A percentile compares a stretch with the other conserved stretches of the same genome.
phyloP scores from a whole-genome alignment of 2,113 vertebrate genomes.

The Pionites leucogaster region DNA sequence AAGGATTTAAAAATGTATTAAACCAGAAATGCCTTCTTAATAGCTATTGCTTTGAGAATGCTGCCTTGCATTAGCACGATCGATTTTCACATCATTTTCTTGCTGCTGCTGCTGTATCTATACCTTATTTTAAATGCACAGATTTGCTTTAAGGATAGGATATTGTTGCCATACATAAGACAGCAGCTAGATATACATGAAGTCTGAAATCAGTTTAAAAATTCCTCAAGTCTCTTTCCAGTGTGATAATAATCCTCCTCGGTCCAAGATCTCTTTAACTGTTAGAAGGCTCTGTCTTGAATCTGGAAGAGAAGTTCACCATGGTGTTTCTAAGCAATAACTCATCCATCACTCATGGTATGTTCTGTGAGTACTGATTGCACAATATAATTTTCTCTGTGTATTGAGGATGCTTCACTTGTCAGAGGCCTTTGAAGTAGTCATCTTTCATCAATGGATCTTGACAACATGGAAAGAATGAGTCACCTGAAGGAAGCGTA shows the following conservation, averaged over 20 bases:
- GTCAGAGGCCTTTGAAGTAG: slow-evolving; percentile 65
- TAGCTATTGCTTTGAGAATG: background rate
- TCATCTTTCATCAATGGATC: slow-evolving; percentile 74
- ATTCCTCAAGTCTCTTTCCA: background rate
- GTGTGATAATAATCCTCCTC: background rate
- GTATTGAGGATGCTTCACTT: slow-evolving; percentile 37
- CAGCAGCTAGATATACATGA: slow-evolving; percentile 36
- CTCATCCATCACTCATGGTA: slow-evolving; percentile 46
- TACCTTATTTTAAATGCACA: slow-evolving; percentile 15
- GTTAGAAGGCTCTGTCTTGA: background rate
- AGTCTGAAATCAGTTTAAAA: slow-evolving; percentile 1
- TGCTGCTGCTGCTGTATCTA: background rate
- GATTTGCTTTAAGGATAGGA: background rate
- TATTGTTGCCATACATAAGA: slow-evolving; percentile 9
- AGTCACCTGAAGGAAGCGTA: slow-evolving; percentile 72
- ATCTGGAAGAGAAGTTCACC: slow-evolving; percentile 1
- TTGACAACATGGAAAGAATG: slow-evolving; percentile 72
- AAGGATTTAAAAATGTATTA: slow-evolving; percentile 38
- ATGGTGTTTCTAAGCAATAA: background rate
- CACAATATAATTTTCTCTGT: slow-evolving; percentile 55
- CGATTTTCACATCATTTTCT: slow-evolving; percentile 48
- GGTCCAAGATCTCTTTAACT: background rate
- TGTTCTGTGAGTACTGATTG: slow-evolving; percentile 33
- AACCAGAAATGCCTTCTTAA: slow-evolving; percentile 38
- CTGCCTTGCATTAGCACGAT: slow-evolving; percentile 16